Conservation (phyloP, 2,888 invertebrate genomes). For the Lysandra bellargus region DNA sequence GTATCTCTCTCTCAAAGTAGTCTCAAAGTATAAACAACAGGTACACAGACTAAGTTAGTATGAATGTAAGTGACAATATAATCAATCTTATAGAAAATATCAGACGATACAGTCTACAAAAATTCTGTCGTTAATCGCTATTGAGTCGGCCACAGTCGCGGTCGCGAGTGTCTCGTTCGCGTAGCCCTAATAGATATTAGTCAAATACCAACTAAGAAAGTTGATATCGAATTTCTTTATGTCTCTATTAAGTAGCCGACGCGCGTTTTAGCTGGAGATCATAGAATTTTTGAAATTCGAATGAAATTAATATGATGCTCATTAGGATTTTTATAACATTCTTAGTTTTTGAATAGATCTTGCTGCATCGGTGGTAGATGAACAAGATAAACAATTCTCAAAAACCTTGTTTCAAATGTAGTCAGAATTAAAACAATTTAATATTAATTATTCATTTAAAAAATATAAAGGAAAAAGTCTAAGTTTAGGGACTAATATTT, state of each 20-base stretch:
- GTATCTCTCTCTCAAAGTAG: too few species aligned
- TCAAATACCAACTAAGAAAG: neutral
- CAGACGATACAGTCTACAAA: neutral
- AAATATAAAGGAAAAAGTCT: too few species aligned
- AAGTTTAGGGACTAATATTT: too few species aligned
- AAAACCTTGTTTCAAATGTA: too few species aligned
- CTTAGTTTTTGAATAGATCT: too few species aligned
- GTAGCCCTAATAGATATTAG: neutral
- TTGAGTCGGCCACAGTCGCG: neutral
- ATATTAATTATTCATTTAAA: too few species aligned
- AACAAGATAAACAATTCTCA: neutral
- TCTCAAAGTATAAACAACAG: too few species aligned
- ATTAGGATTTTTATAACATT: neutral
- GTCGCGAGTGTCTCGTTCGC: neutral
- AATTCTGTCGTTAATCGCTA: neutral
- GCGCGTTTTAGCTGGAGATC: neutral
- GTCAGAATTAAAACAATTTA: too few species aligned
- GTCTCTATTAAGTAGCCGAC: neutral
- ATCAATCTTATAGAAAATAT: too few species aligned
- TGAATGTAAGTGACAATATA: too few species aligned
- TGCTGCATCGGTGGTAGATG: neutral
- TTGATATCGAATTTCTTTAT: constrained; percentile 12
- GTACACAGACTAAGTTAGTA: too few species aligned
- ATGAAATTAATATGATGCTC: neutral
- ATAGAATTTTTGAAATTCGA: neutral